Percentiles rank a stretch among this genome's conserved stretches.
phyloP scores from a whole-genome alignment of 2,113 vertebrate genomes.

The Benitochromis conjunctus region DNA sequence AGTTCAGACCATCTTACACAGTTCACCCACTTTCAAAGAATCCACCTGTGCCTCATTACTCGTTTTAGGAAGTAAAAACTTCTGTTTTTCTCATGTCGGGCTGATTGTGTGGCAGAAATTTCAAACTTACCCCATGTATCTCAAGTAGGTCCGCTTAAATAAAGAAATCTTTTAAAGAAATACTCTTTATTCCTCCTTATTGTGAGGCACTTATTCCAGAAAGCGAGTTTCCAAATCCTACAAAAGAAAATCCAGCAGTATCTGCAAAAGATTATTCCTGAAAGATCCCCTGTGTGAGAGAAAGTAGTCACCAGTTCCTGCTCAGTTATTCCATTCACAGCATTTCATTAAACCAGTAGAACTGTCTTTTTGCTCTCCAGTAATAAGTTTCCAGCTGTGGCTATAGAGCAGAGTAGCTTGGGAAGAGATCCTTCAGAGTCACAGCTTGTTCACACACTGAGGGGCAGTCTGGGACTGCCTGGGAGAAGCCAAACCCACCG shows the following conservation, averaged over 20 bases:
- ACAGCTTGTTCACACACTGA: conserved; percentile 71
- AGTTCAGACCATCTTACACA: not conserved
- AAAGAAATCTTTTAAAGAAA: conserved; percentile 50
- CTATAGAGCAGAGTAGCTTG: conserved; percentile 27
- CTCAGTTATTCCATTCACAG: conserved; percentile 57
- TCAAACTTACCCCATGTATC: conserved; percentile 66
- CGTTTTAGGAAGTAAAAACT: not conserved
- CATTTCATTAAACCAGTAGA: conserved; percentile 31
- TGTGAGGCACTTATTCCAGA: conserved; percentile 58
- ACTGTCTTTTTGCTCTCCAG: conserved; percentile 35
- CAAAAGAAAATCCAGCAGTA: conserved; percentile 50
- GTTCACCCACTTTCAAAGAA: not conserved
- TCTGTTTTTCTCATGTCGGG: not conserved
- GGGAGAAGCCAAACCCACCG: conserved; percentile 63
- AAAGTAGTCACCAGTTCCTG: conserved; percentile 23
- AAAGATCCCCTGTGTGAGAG: conserved; percentile 22
- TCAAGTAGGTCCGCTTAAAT: conserved; percentile 53
- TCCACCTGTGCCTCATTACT: conserved; percentile 36
- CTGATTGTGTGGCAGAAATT: not conserved
- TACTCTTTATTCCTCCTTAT: conserved; percentile 39
- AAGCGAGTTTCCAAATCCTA: conserved; percentile 66
- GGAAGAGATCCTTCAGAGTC: conserved; percentile 66
- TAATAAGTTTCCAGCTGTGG: conserved; percentile 66
- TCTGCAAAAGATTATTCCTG: conserved; percentile 58
- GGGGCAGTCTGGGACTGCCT: conserved; percentile 30